Evolutionary conservation across 2,888 invertebrate genomes (phyloP).

Genomic region (Drosophila bunnanda): DNA sequence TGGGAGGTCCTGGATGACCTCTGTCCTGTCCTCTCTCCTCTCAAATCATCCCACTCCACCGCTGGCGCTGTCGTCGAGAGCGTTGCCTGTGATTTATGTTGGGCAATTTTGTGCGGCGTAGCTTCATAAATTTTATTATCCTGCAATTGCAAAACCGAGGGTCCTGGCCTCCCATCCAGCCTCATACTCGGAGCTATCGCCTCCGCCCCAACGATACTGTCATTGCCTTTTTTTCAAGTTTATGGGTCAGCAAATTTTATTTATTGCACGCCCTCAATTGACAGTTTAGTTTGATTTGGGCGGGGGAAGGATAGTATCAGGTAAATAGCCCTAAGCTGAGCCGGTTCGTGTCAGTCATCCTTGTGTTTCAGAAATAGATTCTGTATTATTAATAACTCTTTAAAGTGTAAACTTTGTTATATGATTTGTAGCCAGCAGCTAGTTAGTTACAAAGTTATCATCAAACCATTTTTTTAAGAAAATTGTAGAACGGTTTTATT

Average conservation of each 20-base stretch:
- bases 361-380: conserved; percentile 2
- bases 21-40: conserved; percentile 25
- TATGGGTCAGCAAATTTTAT: conserved; percentile 74
- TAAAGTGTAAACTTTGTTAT: neutral
- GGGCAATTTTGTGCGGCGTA: conserved; percentile 68
- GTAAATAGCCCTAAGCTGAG: conserved; percentile 49
- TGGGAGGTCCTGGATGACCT: conserved; percentile 37
- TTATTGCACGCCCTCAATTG: conserved; percentile 70
- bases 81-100: conserved; percentile 74
- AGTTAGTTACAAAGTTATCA: neutral
- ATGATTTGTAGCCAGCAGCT: neutral
- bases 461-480: neutral
- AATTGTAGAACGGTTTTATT: neutral
- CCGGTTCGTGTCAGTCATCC: conserved; percentile 1
- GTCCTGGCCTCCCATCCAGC: conserved; percentile 11
- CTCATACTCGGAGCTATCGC: neutral
- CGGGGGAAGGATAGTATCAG: conserved; percentile 52
- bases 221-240: conserved; percentile 40
- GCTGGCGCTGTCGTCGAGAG: conserved; percentile 45
- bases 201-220: conserved; percentile 19
- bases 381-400: conserved; percentile 10
- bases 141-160: conserved; percentile 64
- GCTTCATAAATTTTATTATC: conserved; percentile 78
- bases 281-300: conserved; percentile 60
- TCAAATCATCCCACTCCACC: conserved; percentile 18